phyloP scores from a whole-genome alignment of 2,888 invertebrate species.

The Cephus pygmeus region DNA sequence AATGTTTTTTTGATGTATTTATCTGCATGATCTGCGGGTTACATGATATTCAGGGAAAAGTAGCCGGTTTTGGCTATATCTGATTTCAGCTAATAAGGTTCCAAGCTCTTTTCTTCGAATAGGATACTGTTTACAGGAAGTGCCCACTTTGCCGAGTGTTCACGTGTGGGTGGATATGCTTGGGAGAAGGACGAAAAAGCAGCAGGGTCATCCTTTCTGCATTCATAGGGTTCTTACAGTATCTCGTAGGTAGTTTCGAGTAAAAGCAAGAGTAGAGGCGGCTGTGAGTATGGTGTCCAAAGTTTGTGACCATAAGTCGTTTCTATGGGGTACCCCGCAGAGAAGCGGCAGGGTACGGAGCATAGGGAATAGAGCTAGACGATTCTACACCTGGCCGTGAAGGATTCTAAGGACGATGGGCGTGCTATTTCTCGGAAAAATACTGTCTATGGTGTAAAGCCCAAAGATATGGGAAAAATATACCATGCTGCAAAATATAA shows the following conservation, averaged over 20 bases:
- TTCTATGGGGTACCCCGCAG: constrained; percentile 19
- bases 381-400: constrained; percentile 37
- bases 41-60: background rate
- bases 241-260: background rate
- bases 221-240: background rate
- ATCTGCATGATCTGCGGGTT: background rate
- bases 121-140: background rate
- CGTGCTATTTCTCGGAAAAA: constrained; percentile 10
- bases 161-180: background rate
- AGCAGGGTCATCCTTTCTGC: background rate
- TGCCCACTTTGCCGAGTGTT: background rate
- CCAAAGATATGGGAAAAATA: background rate
- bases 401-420: constrained; percentile 26
- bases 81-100: background rate
- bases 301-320: constrained; percentile 19
- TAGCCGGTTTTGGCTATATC: background rate
- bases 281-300: background rate
- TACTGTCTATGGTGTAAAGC: background rate
- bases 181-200: background rate
- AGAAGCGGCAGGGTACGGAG: constrained; percentile 12
- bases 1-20: background rate
- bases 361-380: constrained; percentile 10
- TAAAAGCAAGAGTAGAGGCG: constrained; percentile 5
- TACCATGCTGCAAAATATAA: background rate
- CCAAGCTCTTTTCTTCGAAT: background rate